Percentiles rank a stretch among this genome's conserved stretches.
phyloP scores from a whole-genome alignment of 2,113 vertebrate genomes.

The Leiothrix lutea region DNA sequence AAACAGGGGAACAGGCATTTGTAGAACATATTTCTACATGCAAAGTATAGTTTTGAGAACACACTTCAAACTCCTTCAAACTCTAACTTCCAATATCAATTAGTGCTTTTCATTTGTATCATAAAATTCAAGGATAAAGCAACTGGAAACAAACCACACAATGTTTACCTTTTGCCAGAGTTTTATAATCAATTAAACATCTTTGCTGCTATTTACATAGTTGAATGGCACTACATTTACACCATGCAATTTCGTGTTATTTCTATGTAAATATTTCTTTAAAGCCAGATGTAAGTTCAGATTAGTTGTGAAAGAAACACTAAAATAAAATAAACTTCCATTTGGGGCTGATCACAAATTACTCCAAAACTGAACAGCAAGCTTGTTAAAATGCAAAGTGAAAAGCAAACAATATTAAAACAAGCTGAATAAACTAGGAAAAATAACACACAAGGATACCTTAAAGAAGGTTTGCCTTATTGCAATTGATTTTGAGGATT shows the following conservation, averaged over 20 bases:
- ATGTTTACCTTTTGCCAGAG: conserved; percentile 67
- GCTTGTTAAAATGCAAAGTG: conserved; percentile 58
- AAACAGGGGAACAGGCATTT: neutral
- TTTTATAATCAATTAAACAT: conserved; percentile 78
- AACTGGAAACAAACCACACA: conserved; percentile 46
- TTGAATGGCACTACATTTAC: conserved; percentile 71
- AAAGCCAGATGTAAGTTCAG: conserved; percentile 70
- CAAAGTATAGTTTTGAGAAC: neutral
- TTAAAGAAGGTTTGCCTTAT: neutral
- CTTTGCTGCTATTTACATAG: conserved; percentile 74
- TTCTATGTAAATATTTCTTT: conserved; percentile 79
- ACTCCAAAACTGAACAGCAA: conserved; percentile 31
- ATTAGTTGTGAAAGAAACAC: conserved; percentile 74
- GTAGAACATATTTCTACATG: neutral
- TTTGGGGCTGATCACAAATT: conserved; percentile 68
- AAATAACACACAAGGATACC: neutral
- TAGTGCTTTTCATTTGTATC: conserved; percentile 21
- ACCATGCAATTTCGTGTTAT: conserved; percentile 61
- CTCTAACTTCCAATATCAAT: conserved; percentile 48
- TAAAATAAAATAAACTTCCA: conserved; percentile 75
- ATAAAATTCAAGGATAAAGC: conserved; percentile 6
- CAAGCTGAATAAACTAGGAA: neutral
- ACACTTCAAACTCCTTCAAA: conserved; percentile 12
- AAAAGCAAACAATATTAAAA: conserved; percentile 45
- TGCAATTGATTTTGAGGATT: neutral